A percentile compares a stretch with the other conserved stretches of the same genome.
Conservation (phyloP, 92 coral and sea anemone species). For the Siderastrea siderea region DNA sequence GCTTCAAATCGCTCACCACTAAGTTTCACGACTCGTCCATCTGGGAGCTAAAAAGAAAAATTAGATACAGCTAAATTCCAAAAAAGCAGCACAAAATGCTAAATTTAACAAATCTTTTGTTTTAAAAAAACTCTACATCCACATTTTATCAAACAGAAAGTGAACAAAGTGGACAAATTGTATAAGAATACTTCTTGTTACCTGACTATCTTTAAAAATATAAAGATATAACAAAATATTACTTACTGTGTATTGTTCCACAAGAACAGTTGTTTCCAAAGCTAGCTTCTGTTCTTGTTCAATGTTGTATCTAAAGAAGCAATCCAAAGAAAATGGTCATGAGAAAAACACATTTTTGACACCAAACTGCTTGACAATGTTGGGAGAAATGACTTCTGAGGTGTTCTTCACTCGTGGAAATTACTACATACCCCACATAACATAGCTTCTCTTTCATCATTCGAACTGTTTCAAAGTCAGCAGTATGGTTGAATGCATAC, state of each 20-base stretch:
- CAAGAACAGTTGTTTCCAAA: conserved; percentile 95
- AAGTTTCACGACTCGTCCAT: conserved; percentile 96
- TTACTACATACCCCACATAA: conserved; percentile 95
- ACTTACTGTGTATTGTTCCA: conserved; percentile 95
- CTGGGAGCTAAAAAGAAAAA: conserved; percentile 81
- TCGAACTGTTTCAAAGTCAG: conserved; percentile 98
- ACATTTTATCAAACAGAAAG: too few species aligned
- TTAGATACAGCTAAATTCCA: background rate
- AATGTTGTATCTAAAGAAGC: conserved; percentile 84
- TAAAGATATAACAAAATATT: background rate
- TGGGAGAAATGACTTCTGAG: background rate
- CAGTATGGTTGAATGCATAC: conserved; percentile 99
- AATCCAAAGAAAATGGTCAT: background rate
- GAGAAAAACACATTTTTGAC: background rate
- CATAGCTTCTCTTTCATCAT: conserved; percentile 99
- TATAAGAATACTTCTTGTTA: background rate
- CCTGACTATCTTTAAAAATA: too few species aligned
- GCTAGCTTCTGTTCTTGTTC: conserved; percentile 99
- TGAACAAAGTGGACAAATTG: background rate
- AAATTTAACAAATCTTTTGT: too few species aligned
- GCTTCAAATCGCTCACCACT: conserved; percentile 99
- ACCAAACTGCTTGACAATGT: background rate
- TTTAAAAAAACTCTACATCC: too few species aligned
- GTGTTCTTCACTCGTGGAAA: background rate
- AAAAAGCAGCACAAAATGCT: too few species aligned